A percentile compares a stretch with the other conserved stretches of the same genome.
phyloP scores from a whole-genome alignment of 1,140 invertebrate species.

The Zeugodacus cucurbitae region DNA sequence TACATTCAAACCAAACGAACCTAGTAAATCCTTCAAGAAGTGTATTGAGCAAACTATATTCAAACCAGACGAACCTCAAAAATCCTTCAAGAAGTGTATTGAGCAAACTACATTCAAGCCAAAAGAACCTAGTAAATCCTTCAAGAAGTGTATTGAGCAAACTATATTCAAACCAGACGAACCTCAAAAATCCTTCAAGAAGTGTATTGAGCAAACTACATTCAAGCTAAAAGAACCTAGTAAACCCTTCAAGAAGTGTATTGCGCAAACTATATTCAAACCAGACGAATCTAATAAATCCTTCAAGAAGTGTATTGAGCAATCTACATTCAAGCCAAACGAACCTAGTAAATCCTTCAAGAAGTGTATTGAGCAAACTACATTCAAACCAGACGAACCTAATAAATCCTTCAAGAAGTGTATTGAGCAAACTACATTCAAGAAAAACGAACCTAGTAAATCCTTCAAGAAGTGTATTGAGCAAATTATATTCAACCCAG shows the following conservation, averaged over 20 bases:
- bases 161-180: neutral
- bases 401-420: neutral
- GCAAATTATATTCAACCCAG: neutral
- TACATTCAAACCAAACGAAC: neutral
- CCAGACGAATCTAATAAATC: neutral
- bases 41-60: neutral
- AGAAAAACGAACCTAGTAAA: neutral
- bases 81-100: neutral
- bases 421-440: neutral
- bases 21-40: no score
- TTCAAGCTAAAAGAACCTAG: neutral
- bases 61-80: neutral
- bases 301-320: neutral
- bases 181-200: neutral
- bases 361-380: neutral
- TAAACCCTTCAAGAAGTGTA: neutral
- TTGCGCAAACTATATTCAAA: neutral
- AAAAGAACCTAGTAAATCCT: neutral
- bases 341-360: neutral
- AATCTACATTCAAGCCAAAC: no score
- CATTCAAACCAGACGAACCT: neutral
- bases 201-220: neutral
- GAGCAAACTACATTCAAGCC: neutral
- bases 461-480: no score
- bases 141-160: neutral